Base-by-base conservation (phyloP, 2,797 vertebrate species). In the Fringilla coelebs region DNA sequence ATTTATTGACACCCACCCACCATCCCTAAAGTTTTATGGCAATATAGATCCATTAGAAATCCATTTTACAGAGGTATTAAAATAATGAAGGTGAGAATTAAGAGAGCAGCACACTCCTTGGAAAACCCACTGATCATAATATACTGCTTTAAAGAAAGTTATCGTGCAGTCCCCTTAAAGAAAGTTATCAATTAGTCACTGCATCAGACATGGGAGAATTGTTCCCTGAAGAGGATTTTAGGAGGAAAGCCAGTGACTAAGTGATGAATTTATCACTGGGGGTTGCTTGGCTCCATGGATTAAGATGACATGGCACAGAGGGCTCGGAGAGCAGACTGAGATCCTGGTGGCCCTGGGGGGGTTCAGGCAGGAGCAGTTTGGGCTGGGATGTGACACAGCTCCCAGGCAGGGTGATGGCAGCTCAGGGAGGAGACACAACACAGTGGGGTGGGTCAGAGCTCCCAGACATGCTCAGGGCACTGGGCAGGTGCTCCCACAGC, bases 31-130 rank as follows among this genome's bases (percentile, higher is more conserved):
- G 63, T 85, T 95, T 96, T 94, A 97, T 74, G 75, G 92, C 93
- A 88, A 88, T 91, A 82, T 41, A 88, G 92, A 81, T 78, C 93
- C 94, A 95, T 95, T 89, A 96, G 93, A 81, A 85, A 71, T 54
- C 83, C 82, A 92, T 95, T 97, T 97, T 91, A 68, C 91, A 68
- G 95, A 63, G 94, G 81, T 93, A 97, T 96, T 96, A 93, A 97
- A 94, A 88, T 96, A 95, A 95, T 61, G 94, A 95, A 96, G 90
- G 88, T 89, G 96, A 96, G 95, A 79, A 89, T 92, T 68, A 81
- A 96, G 88, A 45, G 84, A 93, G 89, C 73, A 88, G 78, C 80
- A 62, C 7, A 6, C 85, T 89, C 77, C 89, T 55, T 32, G 72
- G 74, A 84, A 96, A 77, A 70, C 60, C 85, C 77, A 71, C 96